Conservation (phyloP, 2,888 invertebrate genomes). For the Pasiphila rectangulata region DNA sequence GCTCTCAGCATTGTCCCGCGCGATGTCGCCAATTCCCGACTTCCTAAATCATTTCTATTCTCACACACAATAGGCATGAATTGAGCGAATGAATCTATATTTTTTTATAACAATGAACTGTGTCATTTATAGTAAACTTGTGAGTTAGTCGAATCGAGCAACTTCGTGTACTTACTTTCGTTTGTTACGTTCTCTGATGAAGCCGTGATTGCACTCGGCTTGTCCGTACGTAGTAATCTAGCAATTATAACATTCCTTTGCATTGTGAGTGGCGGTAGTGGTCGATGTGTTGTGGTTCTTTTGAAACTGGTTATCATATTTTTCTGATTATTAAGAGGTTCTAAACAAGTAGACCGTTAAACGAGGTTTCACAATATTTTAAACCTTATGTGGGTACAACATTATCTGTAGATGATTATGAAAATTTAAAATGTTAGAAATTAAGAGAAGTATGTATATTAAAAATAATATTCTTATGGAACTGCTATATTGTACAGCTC, state of each 20-base stretch:
- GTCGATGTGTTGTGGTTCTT: slow-evolving; percentile 9
- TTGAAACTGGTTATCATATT: background rate
- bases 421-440: background rate
- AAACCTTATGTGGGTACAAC: background rate
- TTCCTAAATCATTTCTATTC: slow-evolving; percentile 29
- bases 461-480: too few species aligned
- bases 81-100: slow-evolving; percentile 10
- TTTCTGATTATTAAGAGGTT: too few species aligned
- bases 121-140: slow-evolving; percentile 15
- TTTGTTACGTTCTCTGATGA: slow-evolving; percentile 46
- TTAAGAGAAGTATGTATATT: background rate
- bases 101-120: slow-evolving; percentile 1
- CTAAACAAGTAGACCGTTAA: background rate
- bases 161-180: slow-evolving; percentile 39
- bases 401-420: slow-evolving; percentile 1
- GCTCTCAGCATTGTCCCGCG: slow-evolving; percentile 47
- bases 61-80: slow-evolving; percentile 16
- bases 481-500: slow-evolving; percentile 5
- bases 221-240: slow-evolving; percentile 41
- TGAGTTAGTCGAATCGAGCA: slow-evolving; percentile 3
- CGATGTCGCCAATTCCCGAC: slow-evolving; percentile 26
- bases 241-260: slow-evolving; percentile 41
- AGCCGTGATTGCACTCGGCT: slow-evolving; percentile 41
- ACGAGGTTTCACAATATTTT: background rate
- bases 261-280: slow-evolving; percentile 22